These are phyloP conservation scores for Papilio machaon DNA, from an alignment of 1,140 invertebrate genomes.

Conservation along the genomic window DNA sequence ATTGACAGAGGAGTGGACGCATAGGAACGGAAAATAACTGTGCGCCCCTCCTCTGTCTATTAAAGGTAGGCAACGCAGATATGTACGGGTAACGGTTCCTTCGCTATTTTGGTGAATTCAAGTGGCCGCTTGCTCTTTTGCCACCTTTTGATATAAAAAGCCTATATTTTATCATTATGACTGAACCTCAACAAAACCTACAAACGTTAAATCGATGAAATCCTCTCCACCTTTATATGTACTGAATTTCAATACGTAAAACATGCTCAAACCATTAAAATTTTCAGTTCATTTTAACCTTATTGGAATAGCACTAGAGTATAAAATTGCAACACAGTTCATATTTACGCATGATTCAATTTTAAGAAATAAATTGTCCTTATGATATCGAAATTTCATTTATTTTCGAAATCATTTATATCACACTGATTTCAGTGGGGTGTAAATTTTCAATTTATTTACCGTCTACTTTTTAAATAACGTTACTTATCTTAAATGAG, in stretches of 20 bases:
- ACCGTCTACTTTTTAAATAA: conserved; percentile 5
- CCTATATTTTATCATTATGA: background rate
- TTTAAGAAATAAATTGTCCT: conserved; percentile 24
- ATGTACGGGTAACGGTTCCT: no score
- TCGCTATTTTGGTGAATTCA: no score
- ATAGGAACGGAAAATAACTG: no score
- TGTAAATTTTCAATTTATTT: conserved; percentile 24
- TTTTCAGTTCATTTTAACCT: background rate
- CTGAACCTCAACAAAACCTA: background rate
- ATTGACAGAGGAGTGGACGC: no score
- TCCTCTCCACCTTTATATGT: conserved; percentile 16
- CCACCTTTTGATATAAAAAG: no score
- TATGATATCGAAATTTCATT: conserved; percentile 18
- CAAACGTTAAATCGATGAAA: conserved; percentile 8
- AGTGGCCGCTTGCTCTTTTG: no score
- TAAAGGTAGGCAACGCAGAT: no score
- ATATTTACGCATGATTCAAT: conserved; percentile 20
- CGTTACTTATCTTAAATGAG: background rate
- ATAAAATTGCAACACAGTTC: background rate
- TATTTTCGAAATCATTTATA: conserved; percentile 15
- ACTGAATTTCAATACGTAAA: conserved; percentile 15
- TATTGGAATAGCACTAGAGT: background rate
- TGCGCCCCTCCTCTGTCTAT: no score
- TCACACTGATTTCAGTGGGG: conserved; percentile 8
- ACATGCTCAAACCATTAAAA: background rate